Conservation (phyloP, 2,888 invertebrate species). For the Autographa gamma region DNA sequence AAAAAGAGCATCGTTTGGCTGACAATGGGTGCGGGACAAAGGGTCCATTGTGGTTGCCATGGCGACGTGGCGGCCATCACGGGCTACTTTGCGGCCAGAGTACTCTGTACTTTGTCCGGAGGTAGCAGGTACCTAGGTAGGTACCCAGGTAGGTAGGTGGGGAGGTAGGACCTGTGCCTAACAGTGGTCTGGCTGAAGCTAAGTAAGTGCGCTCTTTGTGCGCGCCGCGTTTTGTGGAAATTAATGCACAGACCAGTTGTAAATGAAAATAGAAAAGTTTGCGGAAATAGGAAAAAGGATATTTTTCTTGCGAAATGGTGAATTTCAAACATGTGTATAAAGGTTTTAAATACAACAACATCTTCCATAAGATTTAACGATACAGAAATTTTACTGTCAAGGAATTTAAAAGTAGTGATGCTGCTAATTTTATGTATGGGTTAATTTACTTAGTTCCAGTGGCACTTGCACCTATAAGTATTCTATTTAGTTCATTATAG, state of each 20-base stretch:
- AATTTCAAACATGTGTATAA: no score
- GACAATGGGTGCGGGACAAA: conserved; percentile 58
- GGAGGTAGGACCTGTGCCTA: not conserved
- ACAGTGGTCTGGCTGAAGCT: conserved; percentile 8
- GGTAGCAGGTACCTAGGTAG: not conserved
- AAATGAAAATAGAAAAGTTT: not conserved
- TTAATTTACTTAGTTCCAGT: no score
- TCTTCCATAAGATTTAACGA: no score
- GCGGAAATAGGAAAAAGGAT: not conserved
- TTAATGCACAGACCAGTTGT: not conserved
- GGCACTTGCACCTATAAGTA: no score
- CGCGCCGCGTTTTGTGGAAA: conserved; percentile 15
- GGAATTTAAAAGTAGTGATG: no score
- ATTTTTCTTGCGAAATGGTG: no score
- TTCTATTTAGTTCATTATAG: no score
- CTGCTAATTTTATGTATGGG: no score
- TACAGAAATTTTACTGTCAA: no score
- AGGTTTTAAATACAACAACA: no score
- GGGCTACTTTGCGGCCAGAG: conserved; percentile 20
- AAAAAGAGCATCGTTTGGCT: conserved; percentile 46
- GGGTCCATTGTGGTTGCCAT: conserved; percentile 45
- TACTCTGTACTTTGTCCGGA: conserved; percentile 6
- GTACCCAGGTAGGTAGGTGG: not conserved
- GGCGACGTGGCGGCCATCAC: conserved; percentile 31
- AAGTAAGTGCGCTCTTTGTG: conserved; percentile 1